Evolutionary conservation across 2,797 vertebrate species (phyloP).

Genomic region (Eospalax fontanierii): DNA sequence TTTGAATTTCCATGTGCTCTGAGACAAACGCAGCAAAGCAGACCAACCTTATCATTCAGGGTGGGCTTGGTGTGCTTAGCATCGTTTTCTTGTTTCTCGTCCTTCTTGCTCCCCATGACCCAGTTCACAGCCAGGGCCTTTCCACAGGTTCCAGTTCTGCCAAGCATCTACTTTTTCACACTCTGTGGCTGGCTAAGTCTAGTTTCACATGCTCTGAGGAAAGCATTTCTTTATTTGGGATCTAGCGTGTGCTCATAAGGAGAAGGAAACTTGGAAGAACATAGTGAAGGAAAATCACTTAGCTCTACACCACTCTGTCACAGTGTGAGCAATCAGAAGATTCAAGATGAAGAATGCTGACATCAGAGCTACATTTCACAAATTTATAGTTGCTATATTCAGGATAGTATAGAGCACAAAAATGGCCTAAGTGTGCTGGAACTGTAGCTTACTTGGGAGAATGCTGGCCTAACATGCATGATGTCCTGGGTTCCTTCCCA

Average conservation of each 20-base stretch:
- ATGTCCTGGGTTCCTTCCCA: no score
- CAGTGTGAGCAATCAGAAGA: neutral
- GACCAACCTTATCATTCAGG: neutral
- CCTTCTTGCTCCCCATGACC: neutral
- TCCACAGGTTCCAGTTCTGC: neutral
- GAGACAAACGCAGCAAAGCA: neutral
- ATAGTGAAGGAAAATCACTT: neutral
- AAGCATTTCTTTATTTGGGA: conserved; percentile 41
- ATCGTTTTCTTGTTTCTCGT: neutral
- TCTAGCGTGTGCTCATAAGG: neutral
- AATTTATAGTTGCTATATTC: neutral
- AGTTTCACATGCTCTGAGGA: neutral
- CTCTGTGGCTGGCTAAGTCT: neutral
- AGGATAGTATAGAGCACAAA: neutral
- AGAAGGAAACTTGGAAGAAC: conserved; percentile 10
- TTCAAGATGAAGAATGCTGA: neutral
- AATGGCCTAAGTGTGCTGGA: neutral
- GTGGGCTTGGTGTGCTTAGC: neutral
- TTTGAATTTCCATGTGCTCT: neutral
- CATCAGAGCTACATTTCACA: neutral
- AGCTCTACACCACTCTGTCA: neutral
- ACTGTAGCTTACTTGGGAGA: neutral
- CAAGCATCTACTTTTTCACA: conserved; percentile 6
- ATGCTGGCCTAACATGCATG: neutral
- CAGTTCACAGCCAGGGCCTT: neutral